A percentile compares a stretch with the other conserved stretches of the same genome.
These are phyloP conservation scores for Caenorhabditis latens DNA, from an alignment of 1,140 invertebrate species.

Conservation along the genomic window DNA sequence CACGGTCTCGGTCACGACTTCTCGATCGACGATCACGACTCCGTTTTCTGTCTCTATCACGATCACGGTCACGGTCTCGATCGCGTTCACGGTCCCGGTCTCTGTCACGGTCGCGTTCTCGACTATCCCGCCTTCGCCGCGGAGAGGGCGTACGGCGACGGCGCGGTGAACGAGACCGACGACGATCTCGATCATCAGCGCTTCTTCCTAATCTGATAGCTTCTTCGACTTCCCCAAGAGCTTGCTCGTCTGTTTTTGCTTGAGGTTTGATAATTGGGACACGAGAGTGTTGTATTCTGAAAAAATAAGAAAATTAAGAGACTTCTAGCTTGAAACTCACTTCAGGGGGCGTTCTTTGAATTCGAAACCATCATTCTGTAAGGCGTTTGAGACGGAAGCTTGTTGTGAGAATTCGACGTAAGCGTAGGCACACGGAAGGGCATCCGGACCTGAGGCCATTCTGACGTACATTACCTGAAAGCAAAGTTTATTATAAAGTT, in stretches of 20 bases:
- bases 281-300: constrained; percentile 76
- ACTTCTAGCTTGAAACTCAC: constrained; percentile 69
- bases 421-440: constrained; percentile 83
- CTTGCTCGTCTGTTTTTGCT: constrained; percentile 77
- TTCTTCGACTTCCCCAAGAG: constrained; percentile 76
- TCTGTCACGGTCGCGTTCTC: constrained; percentile 49
- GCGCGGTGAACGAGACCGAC: constrained; percentile 59
- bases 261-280: constrained; percentile 77
- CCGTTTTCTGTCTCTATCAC: constrained; percentile 40
- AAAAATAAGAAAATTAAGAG: constrained; percentile 58
- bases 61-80: constrained; percentile 49
- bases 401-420: constrained; percentile 95
- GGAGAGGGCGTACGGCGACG: constrained; percentile 61
- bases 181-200: constrained; percentile 36
- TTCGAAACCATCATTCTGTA: constrained; percentile 86
- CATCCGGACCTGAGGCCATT: constrained; percentile 89
- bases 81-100: constrained; percentile 65
- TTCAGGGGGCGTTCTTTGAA: constrained; percentile 82
- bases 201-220: constrained; percentile 68
- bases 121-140: constrained; percentile 56
- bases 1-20: constrained; percentile 52
- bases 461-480: constrained; percentile 89
- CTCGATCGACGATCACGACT: constrained; percentile 43
- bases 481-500: background rate
- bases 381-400: constrained; percentile 86